Evolutionary conservation across 2,797 vertebrate species (phyloP), one percentile per base, ranked within the genome.

Genomic region (Sphenopsis melanotis): DNA sequence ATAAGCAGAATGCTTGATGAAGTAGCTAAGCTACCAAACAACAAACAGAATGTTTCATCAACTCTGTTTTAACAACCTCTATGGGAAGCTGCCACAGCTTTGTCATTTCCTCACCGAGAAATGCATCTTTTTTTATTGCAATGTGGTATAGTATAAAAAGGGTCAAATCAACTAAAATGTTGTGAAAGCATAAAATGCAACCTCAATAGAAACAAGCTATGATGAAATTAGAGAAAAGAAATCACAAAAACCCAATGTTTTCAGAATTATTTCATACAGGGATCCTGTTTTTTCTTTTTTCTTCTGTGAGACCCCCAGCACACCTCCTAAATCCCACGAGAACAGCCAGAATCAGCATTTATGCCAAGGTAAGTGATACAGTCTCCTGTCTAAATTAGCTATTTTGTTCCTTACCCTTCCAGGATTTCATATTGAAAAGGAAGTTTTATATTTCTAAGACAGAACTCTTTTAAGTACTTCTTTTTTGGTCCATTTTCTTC

Each of bases 1-100:
- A 95, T 92, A 95, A 92, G 72, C 46, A 94, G 93, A 93, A 88
- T 97, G 68, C 57, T 84, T 97, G 93, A 96, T 97, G 81, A 98
- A 96, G 83, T 85, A 74, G 50, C 81, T 96, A 75, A 94, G 66
- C 76, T 94, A 75, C 76, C 92, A 65, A 93, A 91, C 37, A 95
- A 93, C 66, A 96, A 96, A 89, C 50, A 93, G 75, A 95, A 93
- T 89, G 60, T 91, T 93, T 96, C 87, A 95, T 95, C 94, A 83
- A 70, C 85, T 87, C 10, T 77, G 39, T 63, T 83, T 90, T 92
- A 92, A 83, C 57, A 93, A 92, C 71, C 20, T 17, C 37, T 46
- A 12, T 59, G 74, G 52, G 91, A 94, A 88, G 61, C 79, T 96
- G 92, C 50, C 78, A 57, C 83, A 27, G 29, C 55, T 93, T 90